Conservation (phyloP, 2,888 invertebrate species). For the Gortyna flavago region DNA sequence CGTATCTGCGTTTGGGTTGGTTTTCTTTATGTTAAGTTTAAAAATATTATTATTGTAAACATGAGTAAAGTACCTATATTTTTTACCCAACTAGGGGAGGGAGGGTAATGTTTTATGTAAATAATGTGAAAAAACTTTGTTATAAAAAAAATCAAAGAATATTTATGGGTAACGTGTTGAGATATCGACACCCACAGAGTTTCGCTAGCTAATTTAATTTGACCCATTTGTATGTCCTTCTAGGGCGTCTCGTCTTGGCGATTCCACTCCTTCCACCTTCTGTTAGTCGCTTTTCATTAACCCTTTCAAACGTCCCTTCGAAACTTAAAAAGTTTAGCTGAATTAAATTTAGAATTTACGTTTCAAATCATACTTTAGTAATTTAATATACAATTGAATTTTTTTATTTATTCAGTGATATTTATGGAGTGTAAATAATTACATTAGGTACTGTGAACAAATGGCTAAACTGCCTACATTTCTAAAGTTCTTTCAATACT, state of each 20-base stretch:
- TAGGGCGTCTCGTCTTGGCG: not conserved
- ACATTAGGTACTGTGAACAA: constrained; percentile 32
- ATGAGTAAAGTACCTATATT: not conserved
- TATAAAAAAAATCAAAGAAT: no score
- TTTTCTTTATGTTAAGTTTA: not conserved
- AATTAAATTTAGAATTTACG: not conserved
- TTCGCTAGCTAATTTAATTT: not conserved
- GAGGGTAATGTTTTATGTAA: not conserved
- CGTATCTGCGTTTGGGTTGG: not conserved
- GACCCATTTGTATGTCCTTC: not conserved
- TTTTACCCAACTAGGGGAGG: not conserved
- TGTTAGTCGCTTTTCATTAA: not conserved
- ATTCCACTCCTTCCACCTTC: not conserved
- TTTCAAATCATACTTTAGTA: not conserved
- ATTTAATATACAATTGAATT: constrained; percentile 12
- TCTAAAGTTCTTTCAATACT: constrained; percentile 14
- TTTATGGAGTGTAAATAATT: constrained; percentile 38
- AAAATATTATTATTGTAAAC: not conserved
- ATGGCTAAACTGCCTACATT: constrained; percentile 39
- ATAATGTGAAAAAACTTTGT: not conserved
- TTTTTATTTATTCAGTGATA: not conserved
- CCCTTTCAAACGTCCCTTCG: not conserved
- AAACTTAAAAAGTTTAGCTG: not conserved
- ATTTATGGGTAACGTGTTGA: no score
- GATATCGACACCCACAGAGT: not conserved